phyloP scores from a whole-genome alignment of 2,888 invertebrate genomes.

The Isoperla grammatica region DNA sequence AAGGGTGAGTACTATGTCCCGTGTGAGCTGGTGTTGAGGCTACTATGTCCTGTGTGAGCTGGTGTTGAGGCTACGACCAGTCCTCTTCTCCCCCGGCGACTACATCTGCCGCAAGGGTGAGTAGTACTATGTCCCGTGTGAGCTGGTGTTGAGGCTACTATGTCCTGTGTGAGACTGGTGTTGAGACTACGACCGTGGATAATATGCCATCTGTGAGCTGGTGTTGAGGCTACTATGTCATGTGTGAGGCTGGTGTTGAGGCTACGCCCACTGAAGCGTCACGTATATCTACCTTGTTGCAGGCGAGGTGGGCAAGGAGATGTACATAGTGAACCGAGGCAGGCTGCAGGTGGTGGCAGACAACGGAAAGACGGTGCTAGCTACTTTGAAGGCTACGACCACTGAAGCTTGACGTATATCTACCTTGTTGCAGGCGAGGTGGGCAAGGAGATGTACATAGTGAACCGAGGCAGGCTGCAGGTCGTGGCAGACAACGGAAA shows the following conservation, averaged over 20 bases:
- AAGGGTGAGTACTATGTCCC: constrained; percentile 91
- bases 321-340: constrained; percentile 99
- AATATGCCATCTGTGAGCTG: no score
- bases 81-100: constrained; percentile 96
- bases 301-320: constrained; percentile 99
- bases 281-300: constrained; percentile 39
- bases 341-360: constrained; percentile 91
- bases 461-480: constrained; percentile 91
- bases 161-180: constrained; percentile 95
- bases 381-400: constrained; percentile 96
- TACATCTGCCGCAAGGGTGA: constrained; percentile 98
- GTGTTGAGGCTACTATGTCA: no score
- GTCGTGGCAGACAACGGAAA: constrained; percentile 94
- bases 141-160: no score
- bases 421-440: constrained; percentile 83
- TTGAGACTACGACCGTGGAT: constrained; percentile 85
- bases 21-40: no score
- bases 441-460: constrained; percentile 99
- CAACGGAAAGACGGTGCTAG: constrained; percentile 92
- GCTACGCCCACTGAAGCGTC: constrained; percentile 81
- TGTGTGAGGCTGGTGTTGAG: constrained; percentile 94
- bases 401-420: no score
- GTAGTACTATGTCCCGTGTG: no score
- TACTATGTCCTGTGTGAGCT: constrained; percentile 96
- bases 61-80: constrained; percentile 88